These are phyloP conservation scores for honey bee (Apis mellifera) DNA, from an alignment of 1,140 invertebrate genomes.

Conservation along the genomic window Amel_HAv3.1 CM009939.2:8377001-8377500, in stretches of 20 bases:
- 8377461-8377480: not conserved
- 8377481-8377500: constrained; percentile 38
- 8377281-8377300: not conserved
- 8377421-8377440: constrained; percentile 7
- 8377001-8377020: not conserved
- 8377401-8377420: constrained; percentile 4
- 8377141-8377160: too few species aligned
- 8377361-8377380: not conserved
- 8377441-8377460: not conserved
- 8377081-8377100: not conserved
- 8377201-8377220: too few species aligned
- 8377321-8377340: not conserved
- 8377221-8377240: too few species aligned
- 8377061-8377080: not conserved
- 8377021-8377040: not conserved
- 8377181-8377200: too few species aligned
- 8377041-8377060: too few species aligned
- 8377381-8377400: not conserved
- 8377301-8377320: not conserved
- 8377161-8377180: too few species aligned
- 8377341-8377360: not conserved
- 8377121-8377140: too few species aligned
- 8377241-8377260: too few species aligned
- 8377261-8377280: too few species aligned
- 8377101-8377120: too few species aligned